Conservation (phyloP, 2,888 invertebrate species). For the Stenichneumon culpator region DNA sequence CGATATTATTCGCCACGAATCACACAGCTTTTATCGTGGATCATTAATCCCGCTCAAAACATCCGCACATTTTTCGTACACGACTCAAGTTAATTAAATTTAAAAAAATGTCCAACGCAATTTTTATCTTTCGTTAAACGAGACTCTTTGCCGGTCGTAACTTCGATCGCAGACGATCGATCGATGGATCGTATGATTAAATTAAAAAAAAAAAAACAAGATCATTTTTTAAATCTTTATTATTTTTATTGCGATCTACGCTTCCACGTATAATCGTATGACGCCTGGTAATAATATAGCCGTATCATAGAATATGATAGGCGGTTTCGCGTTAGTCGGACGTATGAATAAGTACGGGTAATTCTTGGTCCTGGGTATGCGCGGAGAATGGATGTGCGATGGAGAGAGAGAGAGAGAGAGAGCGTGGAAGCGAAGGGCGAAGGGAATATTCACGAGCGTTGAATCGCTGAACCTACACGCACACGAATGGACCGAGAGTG, state of each 20-base stretch:
- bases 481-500: constrained; percentile 26
- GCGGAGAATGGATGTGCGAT: background rate
- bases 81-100: background rate
- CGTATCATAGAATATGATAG: constrained; percentile 35
- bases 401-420: background rate
- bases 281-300: constrained; percentile 40
- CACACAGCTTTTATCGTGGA: background rate
- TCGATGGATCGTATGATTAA: background rate
- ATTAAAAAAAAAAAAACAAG: background rate
- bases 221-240: background rate
- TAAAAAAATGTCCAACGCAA: background rate
- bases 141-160: background rate
- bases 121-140: background rate
- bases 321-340: constrained; percentile 61
- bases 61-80: background rate
- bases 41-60: background rate
- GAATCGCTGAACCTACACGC: constrained; percentile 36
- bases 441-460: constrained; percentile 36
- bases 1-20: background rate
- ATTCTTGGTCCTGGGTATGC: constrained; percentile 63
- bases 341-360: constrained; percentile 67
- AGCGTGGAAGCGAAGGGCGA: constrained; percentile 1
- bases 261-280: background rate
- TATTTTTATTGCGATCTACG: background rate
- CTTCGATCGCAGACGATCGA: no score